These are phyloP conservation scores for Lepidotrigona ventralis DNA, from an alignment of 1,140 invertebrate genomes.

Conservation along the genomic window DNA sequence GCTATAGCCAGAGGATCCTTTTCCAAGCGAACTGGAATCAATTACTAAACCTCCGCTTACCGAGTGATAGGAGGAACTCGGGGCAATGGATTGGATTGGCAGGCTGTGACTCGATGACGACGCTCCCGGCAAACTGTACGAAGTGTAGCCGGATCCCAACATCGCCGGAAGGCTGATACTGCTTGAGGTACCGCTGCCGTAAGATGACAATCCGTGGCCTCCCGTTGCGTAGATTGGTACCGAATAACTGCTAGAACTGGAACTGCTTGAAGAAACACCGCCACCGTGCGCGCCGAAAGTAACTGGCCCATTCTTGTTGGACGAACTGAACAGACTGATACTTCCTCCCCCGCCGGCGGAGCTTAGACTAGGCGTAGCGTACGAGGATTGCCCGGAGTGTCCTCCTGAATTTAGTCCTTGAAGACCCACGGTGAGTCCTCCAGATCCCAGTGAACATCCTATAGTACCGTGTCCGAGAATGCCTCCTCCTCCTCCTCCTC, in stretches of 20 bases:
- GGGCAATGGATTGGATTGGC: conserved; percentile 41
- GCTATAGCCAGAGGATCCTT: conserved; percentile 46
- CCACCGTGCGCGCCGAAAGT: conserved; percentile 67
- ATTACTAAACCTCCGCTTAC: conserved; percentile 68
- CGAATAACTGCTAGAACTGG: conserved; percentile 10
- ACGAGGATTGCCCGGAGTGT: conserved; percentile 51
- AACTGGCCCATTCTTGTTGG: conserved; percentile 76
- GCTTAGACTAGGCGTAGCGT: conserved; percentile 38
- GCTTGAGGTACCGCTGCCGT: conserved; percentile 48
- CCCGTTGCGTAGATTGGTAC: conserved; percentile 44
- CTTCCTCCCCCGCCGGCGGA: conserved; percentile 39
- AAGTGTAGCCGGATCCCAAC: conserved; percentile 50
- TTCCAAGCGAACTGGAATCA: conserved; percentile 53
- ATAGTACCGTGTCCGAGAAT: conserved; percentile 52
- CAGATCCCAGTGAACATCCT: conserved; percentile 59
- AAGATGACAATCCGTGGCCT: conserved; percentile 61
- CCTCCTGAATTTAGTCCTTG: conserved; percentile 52
- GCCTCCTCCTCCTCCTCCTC: conserved; percentile 43
- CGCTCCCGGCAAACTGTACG: conserved; percentile 40
- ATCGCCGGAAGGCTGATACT: conserved; percentile 55
- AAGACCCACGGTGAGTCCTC: conserved; percentile 48
- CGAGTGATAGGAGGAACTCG: conserved; percentile 60
- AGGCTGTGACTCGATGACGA: conserved; percentile 50
- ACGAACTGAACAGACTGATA: conserved; percentile 53
- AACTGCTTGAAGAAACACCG: background rate